Evolutionary conservation across 2,797 vertebrate genomes (phyloP), one percentile per base, ranked within the genome.

Genomic region (Tauraco hartlaubi): DNA sequence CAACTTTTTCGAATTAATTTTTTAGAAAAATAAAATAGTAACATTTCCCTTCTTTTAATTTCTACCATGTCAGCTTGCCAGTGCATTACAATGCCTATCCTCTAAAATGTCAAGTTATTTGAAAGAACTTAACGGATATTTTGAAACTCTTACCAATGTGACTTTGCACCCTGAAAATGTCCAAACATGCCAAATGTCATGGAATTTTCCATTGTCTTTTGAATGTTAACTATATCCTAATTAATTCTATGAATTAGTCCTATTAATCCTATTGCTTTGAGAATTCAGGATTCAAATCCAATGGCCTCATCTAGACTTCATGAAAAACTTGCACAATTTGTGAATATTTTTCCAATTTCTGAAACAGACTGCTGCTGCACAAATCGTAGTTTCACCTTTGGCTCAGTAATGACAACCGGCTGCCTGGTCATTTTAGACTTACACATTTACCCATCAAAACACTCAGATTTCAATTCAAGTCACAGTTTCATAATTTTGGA

Each of bases 401-500:
- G 48, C 31, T 86, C 33, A 37, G 35, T 52, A 69, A 39, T 33
- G 58, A 48, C 62, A 69, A 13, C 12, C 43, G 72, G 26, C 62
- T 88, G 55, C 39, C 52, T 29, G 41, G 63, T 88, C 59, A 66
- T 76, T 86, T 85, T 79, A 91, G 73, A 59, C 37, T 26, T 33
- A 37, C 49, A 29, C 31, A 33, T 13, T 86, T 86, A 80, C 74
- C 68, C 58, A 56, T 51, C 82, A 84, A 31, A 85, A 73, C 1
- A 5, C 90, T 94, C 90, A 58, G 58, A 78, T 96, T 93, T 96
- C 92, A 76, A 48, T 35, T 75, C 71, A 86, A 92, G 93, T 79
- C 63, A 94, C 80, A 76, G 55, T 79, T 95, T 91, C 92, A 76
- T 49, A 37, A 87, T 92, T 96, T 85, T 69, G 67, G 83, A 94